Base-by-base conservation (phyloP, 2,888 invertebrate genomes). In the Fragum fragum region DNA sequence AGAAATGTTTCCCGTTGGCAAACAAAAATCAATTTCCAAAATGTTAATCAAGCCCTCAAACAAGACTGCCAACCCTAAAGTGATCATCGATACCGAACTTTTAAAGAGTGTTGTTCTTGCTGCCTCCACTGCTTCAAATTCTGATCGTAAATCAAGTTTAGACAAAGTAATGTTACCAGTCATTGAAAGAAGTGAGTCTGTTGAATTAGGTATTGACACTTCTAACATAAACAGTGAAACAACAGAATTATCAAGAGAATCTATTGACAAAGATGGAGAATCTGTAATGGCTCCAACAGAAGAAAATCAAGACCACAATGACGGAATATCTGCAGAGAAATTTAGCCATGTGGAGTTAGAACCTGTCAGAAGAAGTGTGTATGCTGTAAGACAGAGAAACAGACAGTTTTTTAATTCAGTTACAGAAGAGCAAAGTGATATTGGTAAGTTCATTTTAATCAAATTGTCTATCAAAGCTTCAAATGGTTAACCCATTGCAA, bases 381-480 rank as follows among this genome's bases (percentile, higher is more conserved):
- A 68, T 21, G 29, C 77, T 16, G 81, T 81, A 9, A 69, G 74
- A 18, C 61, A 77, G 5, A 59, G 74, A 55, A 73, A 63, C 42
- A 47, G 74, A 16, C 81, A 76, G 59, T 81, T 76, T 61, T 73
- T 74, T 32, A 66, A 71, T 3, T 52, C 75, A 23, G 26, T 70
- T 18, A 75, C 71, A 42, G 75, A 75, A 26, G 79, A 79, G 7
- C 28, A 7, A 1, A 36, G 36, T 36, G 68, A 68, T 2, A 21
- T 7, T 18, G 68, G 39, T n/a, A 9, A 1, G 36, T n/a, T n/a
- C 23, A 23, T 23, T 23, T 36, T 16, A n/a, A n/a, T n/a, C n/a
- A n/a, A n/a, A n/a, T n/a, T n/a, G n/a, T n/a, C n/a, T n/a, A n/a
- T n/a, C n/a, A n/a, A n/a, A n/a, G n/a, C n/a, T n/a, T n/a, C n/a